These are phyloP conservation scores for Lordiphosa mommai DNA, from an alignment of 1,140 invertebrate genomes.

Conservation along the genomic window DNA sequence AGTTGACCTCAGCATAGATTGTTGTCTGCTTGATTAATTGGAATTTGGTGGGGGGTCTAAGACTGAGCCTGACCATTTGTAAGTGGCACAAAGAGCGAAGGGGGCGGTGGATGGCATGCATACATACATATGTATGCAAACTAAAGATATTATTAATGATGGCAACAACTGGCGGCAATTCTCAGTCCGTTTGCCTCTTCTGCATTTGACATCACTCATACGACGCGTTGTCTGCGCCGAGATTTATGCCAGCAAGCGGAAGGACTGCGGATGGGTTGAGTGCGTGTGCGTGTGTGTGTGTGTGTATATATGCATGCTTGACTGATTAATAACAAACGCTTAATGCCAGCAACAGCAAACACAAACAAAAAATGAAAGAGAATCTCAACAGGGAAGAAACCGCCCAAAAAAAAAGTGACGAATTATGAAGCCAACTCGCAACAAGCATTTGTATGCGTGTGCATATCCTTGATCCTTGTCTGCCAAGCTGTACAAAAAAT, in stretches of 20 bases:
- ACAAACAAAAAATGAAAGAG: no score
- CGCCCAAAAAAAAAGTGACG: constrained; percentile 41
- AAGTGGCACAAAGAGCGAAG: constrained; percentile 1
- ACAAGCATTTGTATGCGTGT: constrained; percentile 1
- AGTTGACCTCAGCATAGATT: constrained; percentile 38
- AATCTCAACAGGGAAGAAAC: background rate
- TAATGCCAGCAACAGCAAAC: constrained; percentile 35
- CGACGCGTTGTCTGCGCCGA: constrained; percentile 54
- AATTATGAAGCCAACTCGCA: constrained; percentile 46
- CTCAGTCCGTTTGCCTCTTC: constrained; percentile 21
- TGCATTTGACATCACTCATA: constrained; percentile 74
- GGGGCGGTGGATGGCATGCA: background rate
- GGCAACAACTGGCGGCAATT: constrained; percentile 35
- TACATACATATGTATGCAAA: constrained; percentile 29
- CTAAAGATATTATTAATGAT: constrained; percentile 65
- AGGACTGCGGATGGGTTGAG: background rate
- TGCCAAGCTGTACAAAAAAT: background rate
- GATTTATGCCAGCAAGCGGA: constrained; percentile 46
- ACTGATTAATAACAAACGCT: constrained; percentile 69
- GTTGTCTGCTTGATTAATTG: constrained; percentile 74
- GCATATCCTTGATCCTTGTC: constrained; percentile 6
- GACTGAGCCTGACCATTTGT: constrained; percentile 37
- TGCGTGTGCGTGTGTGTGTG: background rate
- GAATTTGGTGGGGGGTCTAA: constrained; percentile 28
- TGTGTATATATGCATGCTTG: background rate